Percentiles rank a stretch among this genome's conserved stretches.
phyloP scores from a whole-genome alignment of 2,113 vertebrate genomes.

The Notechis scutatus region DNA sequence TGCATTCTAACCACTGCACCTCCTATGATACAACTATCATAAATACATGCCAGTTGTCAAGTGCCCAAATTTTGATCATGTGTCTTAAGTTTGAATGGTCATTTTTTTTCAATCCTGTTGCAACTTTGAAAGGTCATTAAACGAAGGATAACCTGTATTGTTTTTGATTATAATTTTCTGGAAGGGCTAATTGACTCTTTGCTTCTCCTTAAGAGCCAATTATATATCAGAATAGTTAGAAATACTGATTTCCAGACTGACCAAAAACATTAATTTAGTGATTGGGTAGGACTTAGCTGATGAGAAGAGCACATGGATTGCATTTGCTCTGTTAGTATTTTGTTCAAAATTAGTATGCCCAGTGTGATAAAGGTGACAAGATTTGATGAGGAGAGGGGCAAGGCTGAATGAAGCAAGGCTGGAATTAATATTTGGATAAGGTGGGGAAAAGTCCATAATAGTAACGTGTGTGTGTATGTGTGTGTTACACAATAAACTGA shows the following conservation, averaged over 20 bases:
- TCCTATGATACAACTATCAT: neutral
- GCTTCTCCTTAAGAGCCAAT: conserved; percentile 13
- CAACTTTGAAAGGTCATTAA: neutral
- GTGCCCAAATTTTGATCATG: neutral
- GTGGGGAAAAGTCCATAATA: neutral
- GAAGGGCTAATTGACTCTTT: neutral
- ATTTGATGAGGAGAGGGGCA: neutral
- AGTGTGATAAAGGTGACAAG: neutral
- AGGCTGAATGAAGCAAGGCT: neutral
- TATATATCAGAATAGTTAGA: neutral
- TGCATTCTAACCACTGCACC: neutral
- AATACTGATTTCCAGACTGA: neutral
- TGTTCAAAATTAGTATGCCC: neutral
- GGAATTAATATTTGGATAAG: neutral
- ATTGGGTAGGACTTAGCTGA: neutral
- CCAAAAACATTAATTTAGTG: neutral
- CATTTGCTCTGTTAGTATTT: neutral
- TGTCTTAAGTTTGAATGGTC: neutral
- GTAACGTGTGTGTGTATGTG: neutral
- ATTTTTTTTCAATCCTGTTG: neutral
- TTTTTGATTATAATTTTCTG: neutral
- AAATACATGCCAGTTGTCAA: neutral
- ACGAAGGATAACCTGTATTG: neutral
- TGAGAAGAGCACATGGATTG: neutral
- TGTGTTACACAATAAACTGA: neutral